phyloP scores from a whole-genome alignment of 1,140 invertebrate genomes.

The Halyomorpha halys region DNA sequence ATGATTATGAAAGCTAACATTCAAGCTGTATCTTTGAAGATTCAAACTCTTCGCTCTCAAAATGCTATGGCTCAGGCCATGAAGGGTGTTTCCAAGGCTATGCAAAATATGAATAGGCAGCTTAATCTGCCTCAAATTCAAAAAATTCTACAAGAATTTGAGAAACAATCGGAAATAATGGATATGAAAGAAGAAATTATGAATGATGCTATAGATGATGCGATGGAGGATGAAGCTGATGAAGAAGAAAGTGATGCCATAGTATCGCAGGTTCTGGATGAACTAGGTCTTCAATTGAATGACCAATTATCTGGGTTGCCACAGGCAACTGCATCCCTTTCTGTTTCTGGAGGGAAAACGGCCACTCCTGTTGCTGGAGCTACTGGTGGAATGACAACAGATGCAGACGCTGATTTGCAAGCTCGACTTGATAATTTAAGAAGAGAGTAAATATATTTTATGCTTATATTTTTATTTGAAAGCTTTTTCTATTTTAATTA shows the following conservation, averaged over 20 bases:
- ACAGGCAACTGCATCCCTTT: conserved; percentile 53
- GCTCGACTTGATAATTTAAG: conserved; percentile 87
- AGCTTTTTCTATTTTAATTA: no score
- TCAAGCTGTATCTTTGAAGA: conserved; percentile 96
- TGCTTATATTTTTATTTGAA: neutral
- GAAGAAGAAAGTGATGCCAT: conserved; percentile 94
- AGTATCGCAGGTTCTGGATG: conserved; percentile 89
- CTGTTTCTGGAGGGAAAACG: conserved; percentile 41
- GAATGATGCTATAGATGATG: conserved; percentile 99
- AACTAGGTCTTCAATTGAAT: conserved; percentile 87
- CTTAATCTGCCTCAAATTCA: conserved; percentile 98
- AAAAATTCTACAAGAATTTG: conserved; percentile 97
- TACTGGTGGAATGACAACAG: conserved; percentile 46
- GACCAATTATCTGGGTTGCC: conserved; percentile 81
- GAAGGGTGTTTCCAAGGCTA: conserved; percentile 97
- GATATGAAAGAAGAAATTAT: conserved; percentile 99
- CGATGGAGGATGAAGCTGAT: conserved; percentile 95
- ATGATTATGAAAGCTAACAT: conserved; percentile 99
- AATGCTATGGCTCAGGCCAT: conserved; percentile 99
- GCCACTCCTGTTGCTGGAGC: conserved; percentile 44
- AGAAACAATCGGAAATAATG: conserved; percentile 99
- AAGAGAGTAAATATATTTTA: conserved; percentile 55
- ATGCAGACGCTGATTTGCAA: conserved; percentile 91
- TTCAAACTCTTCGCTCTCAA: conserved; percentile 95
- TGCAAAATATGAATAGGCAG: conserved; percentile 97